Conservation (phyloP, 64 coral and sea anemone genomes). For the Pachyseris speciosa region DNA sequence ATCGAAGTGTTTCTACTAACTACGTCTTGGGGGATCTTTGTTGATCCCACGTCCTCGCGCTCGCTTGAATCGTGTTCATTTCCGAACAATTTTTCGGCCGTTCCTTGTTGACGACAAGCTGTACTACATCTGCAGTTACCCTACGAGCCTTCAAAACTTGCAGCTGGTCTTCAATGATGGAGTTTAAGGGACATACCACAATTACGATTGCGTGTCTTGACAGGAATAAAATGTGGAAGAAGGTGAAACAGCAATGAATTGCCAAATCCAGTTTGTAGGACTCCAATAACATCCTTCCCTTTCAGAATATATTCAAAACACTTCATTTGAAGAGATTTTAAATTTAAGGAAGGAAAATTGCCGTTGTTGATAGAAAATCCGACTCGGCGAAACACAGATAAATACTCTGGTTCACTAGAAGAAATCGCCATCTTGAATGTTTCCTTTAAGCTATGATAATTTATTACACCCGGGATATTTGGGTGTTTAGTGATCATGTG, state of each 20-base stretch:
- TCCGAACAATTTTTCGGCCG: not conserved
- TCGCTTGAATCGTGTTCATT: not conserved
- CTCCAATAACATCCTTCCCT: conserved; percentile 7
- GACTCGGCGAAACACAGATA: not conserved
- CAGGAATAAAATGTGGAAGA: conserved; percentile 58
- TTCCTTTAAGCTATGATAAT: not conserved
- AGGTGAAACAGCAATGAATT: not conserved
- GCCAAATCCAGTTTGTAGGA: not conserved
- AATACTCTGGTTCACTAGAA: conserved; percentile 1
- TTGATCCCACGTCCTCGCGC: not conserved
- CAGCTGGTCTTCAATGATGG: not conserved
- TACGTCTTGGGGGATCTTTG: conserved; percentile 37
- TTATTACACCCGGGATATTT: not conserved
- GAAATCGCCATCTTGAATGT: not conserved
- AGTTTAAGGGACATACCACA: not conserved
- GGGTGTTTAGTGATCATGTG: no score
- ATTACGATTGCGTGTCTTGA: not conserved
- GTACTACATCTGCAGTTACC: no score
- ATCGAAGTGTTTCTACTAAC: not conserved
- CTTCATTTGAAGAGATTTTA: conserved; percentile 52
- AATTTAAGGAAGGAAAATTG: conserved; percentile 54
- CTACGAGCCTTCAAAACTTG: not conserved
- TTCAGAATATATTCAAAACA: conserved; percentile 68
- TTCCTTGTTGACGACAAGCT: no score
- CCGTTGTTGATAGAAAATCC: conserved; percentile 14